Evolutionary conservation across 2,113 vertebrate species (phyloP), one percentile per base, ranked within the genome.

Genomic region (Erinaceus europaeus): DNA sequence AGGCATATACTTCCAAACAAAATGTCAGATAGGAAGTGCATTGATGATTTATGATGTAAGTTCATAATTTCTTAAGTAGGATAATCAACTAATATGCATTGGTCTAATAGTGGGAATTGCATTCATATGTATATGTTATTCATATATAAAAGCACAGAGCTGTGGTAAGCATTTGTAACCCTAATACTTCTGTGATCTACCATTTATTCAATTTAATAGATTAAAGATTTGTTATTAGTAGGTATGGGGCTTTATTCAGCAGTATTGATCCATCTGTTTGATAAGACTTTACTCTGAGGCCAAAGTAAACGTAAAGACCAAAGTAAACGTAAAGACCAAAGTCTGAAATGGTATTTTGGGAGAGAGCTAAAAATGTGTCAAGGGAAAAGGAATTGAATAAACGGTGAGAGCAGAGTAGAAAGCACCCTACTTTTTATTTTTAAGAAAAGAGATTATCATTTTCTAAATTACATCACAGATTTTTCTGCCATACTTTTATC

Each of bases 401-500:
- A 59, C 2, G 17, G 13, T 32, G 23, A 61, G 13, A 75, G 9
- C 23, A 77, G 18, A 77, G 32, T 42, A 72, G 38, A 42, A 38
- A 75, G 5, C 17, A 62, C 4, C 18, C 3, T 5, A 42, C 10
- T 76, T 73, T 75, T 53, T 64, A 20, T 15, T 44, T 72, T 76
- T 57, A 67, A 13, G 71, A 81, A 91, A 52, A 53, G 84, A 76
- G n/a, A 73, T 14, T 62, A 72, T 78, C 57, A 50, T 77, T 69
- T 77, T 89, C 42, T 73, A 86, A 91, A 94, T 90, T 91, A 48
- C 48, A 84, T 71, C 62, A 72, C 59, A 88, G 62, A 76, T 68
- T 90, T n/a, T 92, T 91, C 38, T 90, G 86, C 83, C 59, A 48
- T 78, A 74, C 80, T 90, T 90, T 79, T 89, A 90, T 85, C 86